A percentile compares a stretch with the other conserved stretches of the same genome.
These are phyloP conservation scores for Hylyphantes graminicola DNA, from an alignment of 1,140 invertebrate species.

Conservation along the genomic window DNA sequence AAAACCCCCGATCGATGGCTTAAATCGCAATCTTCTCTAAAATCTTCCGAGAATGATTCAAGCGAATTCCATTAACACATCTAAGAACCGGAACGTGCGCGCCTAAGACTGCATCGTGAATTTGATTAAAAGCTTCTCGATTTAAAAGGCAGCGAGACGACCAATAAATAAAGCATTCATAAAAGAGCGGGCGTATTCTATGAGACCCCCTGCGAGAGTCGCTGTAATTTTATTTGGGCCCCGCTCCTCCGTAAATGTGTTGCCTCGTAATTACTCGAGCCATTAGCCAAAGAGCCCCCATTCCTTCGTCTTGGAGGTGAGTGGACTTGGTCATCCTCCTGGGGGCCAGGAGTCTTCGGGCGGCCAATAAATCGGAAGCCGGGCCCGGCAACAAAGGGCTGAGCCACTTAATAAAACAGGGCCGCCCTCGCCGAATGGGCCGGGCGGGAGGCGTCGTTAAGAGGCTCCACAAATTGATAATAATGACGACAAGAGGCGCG, in stretches of 20 bases:
- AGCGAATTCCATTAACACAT: constrained; percentile 34
- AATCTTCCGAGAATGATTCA: constrained; percentile 35
- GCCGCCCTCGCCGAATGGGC: constrained; percentile 36
- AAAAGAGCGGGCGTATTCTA: constrained; percentile 47
- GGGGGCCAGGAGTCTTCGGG: constrained; percentile 34
- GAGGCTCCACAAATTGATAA: constrained; percentile 57
- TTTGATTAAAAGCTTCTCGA: constrained; percentile 36
- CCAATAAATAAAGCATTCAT: constrained; percentile 58
- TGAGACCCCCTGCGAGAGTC: constrained; percentile 28
- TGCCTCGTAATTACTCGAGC: constrained; percentile 50
- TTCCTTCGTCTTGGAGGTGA: constrained; percentile 48
- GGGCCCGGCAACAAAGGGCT: constrained; percentile 55
- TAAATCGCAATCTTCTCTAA: neutral
- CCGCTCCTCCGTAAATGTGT: constrained; percentile 45
- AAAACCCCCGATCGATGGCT: too few species aligned
- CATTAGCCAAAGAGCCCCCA: constrained; percentile 40
- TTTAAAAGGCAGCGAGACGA: neutral
- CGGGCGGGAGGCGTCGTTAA: constrained; percentile 48
- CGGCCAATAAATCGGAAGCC: constrained; percentile 56
- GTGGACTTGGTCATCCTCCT: constrained; percentile 47
- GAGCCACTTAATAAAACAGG: constrained; percentile 59
- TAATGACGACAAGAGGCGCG: constrained; percentile 50
- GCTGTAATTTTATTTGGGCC: constrained; percentile 53
- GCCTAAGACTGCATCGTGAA: neutral
- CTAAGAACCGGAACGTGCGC: neutral